Conservation (phyloP, 30 jellyfish, hydroid and myxozoan genomes). For the Turritopsis dohrnii region DNA sequence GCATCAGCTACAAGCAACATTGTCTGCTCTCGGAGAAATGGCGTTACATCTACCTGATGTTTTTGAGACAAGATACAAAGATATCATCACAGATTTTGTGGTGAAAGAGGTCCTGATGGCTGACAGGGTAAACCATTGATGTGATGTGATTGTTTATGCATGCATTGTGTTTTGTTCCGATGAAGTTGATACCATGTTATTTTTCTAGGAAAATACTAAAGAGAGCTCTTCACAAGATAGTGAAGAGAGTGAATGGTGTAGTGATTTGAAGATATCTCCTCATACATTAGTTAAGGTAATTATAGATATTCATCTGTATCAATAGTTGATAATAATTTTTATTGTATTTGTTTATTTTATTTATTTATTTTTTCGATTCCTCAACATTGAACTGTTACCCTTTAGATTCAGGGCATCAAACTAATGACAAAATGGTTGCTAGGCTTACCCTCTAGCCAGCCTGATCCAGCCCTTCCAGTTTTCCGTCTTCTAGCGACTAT, state of each 20-base stretch:
- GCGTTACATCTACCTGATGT: slow-evolving; percentile 65
- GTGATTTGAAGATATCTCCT: slow-evolving; percentile 46
- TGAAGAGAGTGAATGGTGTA: slow-evolving; percentile 82
- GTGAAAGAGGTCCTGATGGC: slow-evolving; percentile 63
- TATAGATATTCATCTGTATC: not conserved
- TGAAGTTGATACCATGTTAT: not conserved
- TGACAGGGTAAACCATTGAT: slow-evolving; percentile 67
- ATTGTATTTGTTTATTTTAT: not conserved
- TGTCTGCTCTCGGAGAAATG: slow-evolving; percentile 90
- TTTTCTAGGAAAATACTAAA: slow-evolving; percentile 45
- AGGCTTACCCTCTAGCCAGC: slow-evolving; percentile 58
- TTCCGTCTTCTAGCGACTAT: slow-evolving; percentile 67
- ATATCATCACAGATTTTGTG: slow-evolving; percentile 64
- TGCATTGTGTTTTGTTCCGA: not conserved
- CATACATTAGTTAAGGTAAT: slow-evolving; percentile 70
- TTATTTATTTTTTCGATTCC: not conserved
- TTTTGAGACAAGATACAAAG: slow-evolving; percentile 66
- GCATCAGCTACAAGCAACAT: slow-evolving; percentile 37
- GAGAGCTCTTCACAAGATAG: slow-evolving; percentile 53
- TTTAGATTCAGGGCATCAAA: slow-evolving; percentile 72
- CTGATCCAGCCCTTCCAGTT: slow-evolving; percentile 61
- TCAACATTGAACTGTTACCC: not conserved
- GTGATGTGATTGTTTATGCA: not conserved
- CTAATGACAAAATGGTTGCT: slow-evolving; percentile 74
- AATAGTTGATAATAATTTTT: not conserved